Conservation (phyloP, 1,140 invertebrate genomes). For the Heliconius hermathena region DNA sequence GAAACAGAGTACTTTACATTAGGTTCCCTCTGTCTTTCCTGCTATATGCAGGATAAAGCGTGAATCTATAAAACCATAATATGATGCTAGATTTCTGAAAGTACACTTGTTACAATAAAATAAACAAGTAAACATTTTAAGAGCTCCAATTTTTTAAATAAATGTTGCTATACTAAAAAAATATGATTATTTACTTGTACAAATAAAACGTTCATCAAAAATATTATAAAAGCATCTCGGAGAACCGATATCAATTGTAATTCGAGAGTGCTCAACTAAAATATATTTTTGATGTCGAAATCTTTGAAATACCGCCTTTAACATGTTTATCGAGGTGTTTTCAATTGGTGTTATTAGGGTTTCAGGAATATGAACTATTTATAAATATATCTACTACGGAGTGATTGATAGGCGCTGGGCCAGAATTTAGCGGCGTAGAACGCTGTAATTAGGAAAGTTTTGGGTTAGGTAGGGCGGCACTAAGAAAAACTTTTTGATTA, state of each 20-base stretch:
- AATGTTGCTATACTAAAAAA: neutral
- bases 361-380: too few relatives aligned
- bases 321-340: neutral
- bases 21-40: neutral
- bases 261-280: constrained; percentile 2
- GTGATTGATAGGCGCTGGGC: too few relatives aligned
- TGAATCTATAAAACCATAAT: too few relatives aligned
- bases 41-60: neutral
- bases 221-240: neutral
- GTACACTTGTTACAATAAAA: too few relatives aligned
- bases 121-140: neutral
- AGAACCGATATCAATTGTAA: constrained; percentile 7
- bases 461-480: too few relatives aligned
- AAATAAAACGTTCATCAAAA: neutral
- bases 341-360: neutral
- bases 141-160: neutral
- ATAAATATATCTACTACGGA: too few relatives aligned
- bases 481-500: too few relatives aligned
- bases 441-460: too few relatives aligned
- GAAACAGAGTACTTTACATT: too few relatives aligned
- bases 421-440: too few relatives aligned
- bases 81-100: too few relatives aligned
- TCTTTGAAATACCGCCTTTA: neutral
- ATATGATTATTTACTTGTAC: neutral
- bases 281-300: constrained; percentile 2